Base-by-base conservation (phyloP, 2,888 invertebrate genomes). In the Marronus borbonicus region DNA sequence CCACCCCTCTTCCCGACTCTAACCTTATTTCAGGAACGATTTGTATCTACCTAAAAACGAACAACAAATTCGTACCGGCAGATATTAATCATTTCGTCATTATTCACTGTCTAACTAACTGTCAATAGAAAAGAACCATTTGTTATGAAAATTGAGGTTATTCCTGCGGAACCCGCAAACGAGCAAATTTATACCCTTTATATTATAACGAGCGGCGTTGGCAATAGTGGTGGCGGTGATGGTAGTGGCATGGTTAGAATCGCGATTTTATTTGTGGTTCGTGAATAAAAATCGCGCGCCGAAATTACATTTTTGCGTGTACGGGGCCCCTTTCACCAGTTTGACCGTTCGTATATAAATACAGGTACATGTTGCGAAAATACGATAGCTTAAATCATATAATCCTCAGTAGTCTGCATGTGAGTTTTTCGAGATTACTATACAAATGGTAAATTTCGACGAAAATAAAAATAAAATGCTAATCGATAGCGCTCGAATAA, bases 91-190 rank as follows among this genome's bases (percentile, higher is more conserved):
- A 68, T 68, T 50, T 68, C 49, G 50, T 50, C 68, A 68, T 68
- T 68, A 68, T 68, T 68, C 68, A 68, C 49, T 50, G 50, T 68
- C 68, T 50, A 68, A 68, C 68, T 50, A 50, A 68, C 68, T 68
- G 68, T 68, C 68, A 68, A 68, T 68, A 68, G 50, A 28, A 50
- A 28, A 68, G 68, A 68, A 68, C 50, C 68, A 68, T 68, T 68
- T 68, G 68, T 68, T 68, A 68, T 50, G 68, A 68, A 68, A 68
- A 68, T 68, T 68, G 50, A 68, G 68, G 68, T 50, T 68, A 50
- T 52, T 68, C 49, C 31, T 49, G 68, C 12, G 50, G 31, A 28
- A 50, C 49, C 55, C 50, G 20, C 50, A 68, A 68, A 68, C 50
- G 68, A 68, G 50, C 14, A 68, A 68, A 68, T 68, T 49, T 68